phyloP scores from a whole-genome alignment of 2,113 vertebrate genomes.

The Oncorhynchus mykiss region DNA sequence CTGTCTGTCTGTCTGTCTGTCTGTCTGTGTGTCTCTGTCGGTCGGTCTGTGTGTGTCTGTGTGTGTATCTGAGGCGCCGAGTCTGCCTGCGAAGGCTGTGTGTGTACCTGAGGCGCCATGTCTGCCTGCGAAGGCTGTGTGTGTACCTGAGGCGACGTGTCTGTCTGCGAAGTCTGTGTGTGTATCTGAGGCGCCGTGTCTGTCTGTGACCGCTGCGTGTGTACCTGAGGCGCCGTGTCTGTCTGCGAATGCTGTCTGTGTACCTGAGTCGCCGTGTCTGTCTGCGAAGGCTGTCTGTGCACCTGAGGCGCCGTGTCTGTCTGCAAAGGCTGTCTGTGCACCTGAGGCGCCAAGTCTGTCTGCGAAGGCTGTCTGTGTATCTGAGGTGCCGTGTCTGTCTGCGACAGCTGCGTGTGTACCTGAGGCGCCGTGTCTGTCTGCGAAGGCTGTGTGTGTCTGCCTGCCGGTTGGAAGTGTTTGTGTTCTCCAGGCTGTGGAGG shows the following conservation, averaged over 20 bases:
- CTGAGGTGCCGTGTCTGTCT: conserved; percentile 61
- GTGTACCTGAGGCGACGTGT: not conserved
- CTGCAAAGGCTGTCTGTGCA: not conserved
- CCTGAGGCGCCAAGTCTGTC: conserved; percentile 49
- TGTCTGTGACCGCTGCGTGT: too few species aligned
- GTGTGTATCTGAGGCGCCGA: too few species aligned
- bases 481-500: conserved; percentile 84
- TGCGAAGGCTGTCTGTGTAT: conserved; percentile 29
- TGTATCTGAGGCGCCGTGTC: too few species aligned
- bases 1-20: conserved; percentile 23
- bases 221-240: too few species aligned
- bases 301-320: conserved; percentile 43
- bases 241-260: too few species aligned
- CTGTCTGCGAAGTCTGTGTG: too few species aligned
- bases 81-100: too few species aligned
- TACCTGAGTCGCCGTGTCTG: too few species aligned
- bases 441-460: conserved; percentile 65
- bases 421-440: conserved; percentile 71
- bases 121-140: not conserved
- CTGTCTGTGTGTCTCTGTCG: conserved; percentile 35
- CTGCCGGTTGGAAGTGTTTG: conserved; percentile 61
- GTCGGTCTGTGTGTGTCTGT: too few species aligned
- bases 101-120: too few species aligned
- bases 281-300: too few species aligned
- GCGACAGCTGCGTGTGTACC: conserved; percentile 38